These are phyloP conservation scores for Thalassophryne amazonica DNA, from an alignment of 2,797 vertebrate species.

Conservation along the genomic window DNA sequence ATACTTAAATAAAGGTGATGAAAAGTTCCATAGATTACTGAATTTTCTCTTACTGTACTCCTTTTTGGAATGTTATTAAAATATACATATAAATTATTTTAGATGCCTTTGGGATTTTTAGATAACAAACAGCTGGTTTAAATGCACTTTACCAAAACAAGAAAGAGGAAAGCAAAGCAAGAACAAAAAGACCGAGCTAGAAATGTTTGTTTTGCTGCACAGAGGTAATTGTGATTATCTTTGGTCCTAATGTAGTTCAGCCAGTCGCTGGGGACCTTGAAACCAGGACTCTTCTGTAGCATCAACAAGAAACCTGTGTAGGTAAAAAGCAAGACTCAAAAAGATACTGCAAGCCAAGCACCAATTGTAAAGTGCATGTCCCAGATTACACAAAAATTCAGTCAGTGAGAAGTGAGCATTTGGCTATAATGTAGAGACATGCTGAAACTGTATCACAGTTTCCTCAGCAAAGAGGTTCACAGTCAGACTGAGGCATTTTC, in stretches of 20 bases:
- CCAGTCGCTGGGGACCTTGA: constrained; percentile 43
- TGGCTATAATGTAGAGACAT: not conserved
- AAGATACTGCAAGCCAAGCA: constrained; percentile 11
- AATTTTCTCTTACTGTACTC: too few relatives aligned
- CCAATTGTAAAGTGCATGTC: not conserved
- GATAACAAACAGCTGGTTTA: not conserved
- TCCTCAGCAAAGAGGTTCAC: not conserved
- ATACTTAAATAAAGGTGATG: too few relatives aligned
- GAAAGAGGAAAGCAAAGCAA: constrained; percentile 5
- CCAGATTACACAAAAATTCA: constrained; percentile 25
- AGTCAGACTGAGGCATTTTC: not conserved
- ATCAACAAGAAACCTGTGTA: constrained; percentile 27
- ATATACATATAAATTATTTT: not conserved
- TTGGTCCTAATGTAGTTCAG: constrained; percentile 49
- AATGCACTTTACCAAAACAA: constrained; percentile 1
- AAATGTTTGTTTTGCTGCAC: constrained; percentile 54
- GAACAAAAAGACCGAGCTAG: constrained; percentile 12
- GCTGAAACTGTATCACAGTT: constrained; percentile 3
- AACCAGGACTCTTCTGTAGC: constrained; percentile 27
- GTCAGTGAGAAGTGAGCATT: not conserved
- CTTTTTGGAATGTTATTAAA: too few relatives aligned
- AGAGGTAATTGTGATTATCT: constrained; percentile 73
- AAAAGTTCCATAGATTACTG: too few relatives aligned
- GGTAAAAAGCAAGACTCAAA: not conserved
- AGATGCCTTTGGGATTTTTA: not conserved